These are phyloP conservation scores for Cyclina sinensis DNA, from an alignment of 1,140 invertebrate genomes.

Conservation along the genomic window DNA sequence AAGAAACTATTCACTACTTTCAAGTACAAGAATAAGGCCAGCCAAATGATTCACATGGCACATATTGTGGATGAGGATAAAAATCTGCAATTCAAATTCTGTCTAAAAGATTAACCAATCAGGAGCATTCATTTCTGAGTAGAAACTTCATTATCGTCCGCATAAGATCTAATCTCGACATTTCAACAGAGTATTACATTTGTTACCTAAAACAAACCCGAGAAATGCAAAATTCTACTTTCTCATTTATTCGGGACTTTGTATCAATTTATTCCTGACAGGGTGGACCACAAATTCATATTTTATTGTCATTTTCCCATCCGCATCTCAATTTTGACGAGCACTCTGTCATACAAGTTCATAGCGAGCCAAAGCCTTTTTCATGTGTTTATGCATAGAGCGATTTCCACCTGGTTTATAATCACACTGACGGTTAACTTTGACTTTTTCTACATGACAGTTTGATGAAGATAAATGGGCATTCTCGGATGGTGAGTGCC, in stretches of 20 bases:
- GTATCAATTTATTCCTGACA: conserved; percentile 64
- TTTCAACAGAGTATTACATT: conserved; percentile 62
- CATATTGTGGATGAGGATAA: conserved; percentile 2
- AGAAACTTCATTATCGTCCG: conserved; percentile 43
- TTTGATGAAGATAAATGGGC: conserved; percentile 67
- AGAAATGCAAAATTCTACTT: conserved; percentile 40
- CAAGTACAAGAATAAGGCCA: neutral
- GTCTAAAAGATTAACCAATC: conserved; percentile 62
- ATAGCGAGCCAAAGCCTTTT: conserved; percentile 33
- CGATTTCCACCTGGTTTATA: conserved; percentile 62
- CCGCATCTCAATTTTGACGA: conserved; percentile 35
- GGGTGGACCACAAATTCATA: conserved; percentile 43
- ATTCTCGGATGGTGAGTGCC: conserved; percentile 22
- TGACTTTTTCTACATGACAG: conserved; percentile 62
- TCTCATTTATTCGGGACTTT: conserved; percentile 65
- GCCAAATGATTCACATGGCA: neutral
- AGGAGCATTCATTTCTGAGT: conserved; percentile 20
- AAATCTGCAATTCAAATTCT: conserved; percentile 47
- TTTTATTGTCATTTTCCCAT: conserved; percentile 60
- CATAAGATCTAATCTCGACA: conserved; percentile 52
- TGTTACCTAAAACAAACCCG: neutral
- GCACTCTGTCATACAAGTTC: conserved; percentile 50
- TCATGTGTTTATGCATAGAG: conserved; percentile 59
- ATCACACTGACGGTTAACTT: conserved; percentile 30
- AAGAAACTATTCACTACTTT: conserved; percentile 27